These are phyloP conservation scores for Oreotrochilus melanogaster DNA, from an alignment of 2,113 vertebrate genomes.

Conservation along the genomic window DNA sequence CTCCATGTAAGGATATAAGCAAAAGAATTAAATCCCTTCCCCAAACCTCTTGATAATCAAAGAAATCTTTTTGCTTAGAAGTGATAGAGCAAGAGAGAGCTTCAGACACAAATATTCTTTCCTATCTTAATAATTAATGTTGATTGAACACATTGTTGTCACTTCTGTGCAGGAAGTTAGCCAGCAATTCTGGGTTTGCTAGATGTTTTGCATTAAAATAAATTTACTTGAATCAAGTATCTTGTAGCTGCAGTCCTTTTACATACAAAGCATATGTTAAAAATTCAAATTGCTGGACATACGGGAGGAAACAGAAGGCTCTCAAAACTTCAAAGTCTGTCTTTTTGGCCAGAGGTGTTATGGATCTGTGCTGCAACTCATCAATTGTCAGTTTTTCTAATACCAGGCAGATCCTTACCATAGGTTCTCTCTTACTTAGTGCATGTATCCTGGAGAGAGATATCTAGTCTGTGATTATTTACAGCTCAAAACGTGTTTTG, in stretches of 20 bases:
- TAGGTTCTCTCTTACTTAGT: not conserved
- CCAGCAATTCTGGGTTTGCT: not conserved
- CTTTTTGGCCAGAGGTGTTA: not conserved
- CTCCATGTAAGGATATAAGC: not conserved
- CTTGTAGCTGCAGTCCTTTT: not conserved
- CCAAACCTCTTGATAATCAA: not conserved
- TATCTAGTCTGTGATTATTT: not conserved
- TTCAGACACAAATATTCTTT: not conserved
- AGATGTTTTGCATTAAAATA: not conserved
- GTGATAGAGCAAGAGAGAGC: not conserved
- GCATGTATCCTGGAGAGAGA: not conserved
- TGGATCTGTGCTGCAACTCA: not conserved
- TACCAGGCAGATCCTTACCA: not conserved
- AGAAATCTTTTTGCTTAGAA: not conserved
- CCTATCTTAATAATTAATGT: not conserved
- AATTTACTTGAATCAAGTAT: not conserved
- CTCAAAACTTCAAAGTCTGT: not conserved
- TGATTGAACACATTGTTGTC: not conserved
- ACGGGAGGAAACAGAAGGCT: not conserved
- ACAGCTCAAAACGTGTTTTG: not conserved
- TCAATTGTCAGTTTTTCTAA: not conserved
- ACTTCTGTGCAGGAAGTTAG: not conserved
- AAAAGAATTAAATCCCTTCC: not conserved
- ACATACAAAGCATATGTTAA: not conserved
- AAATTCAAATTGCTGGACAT: not conserved